Evolutionary conservation across 2,888 invertebrate species (phyloP), one percentile per base, ranked within the genome.

Genomic region (Dorcus parallelipipedus): DNA sequence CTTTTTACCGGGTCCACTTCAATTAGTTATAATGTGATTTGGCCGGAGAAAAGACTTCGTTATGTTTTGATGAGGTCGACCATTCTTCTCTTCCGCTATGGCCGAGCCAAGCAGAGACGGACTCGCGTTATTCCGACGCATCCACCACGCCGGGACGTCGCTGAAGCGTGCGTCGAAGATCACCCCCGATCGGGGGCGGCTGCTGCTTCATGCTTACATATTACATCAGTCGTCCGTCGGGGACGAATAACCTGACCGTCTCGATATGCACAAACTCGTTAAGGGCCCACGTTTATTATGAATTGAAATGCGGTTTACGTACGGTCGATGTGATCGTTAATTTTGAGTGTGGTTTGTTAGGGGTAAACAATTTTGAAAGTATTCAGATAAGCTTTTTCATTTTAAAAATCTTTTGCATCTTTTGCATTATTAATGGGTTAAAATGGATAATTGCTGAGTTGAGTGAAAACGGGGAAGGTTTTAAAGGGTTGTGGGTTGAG

Each of bases 21-120:
- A 76, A 76, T 76, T 76, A 76, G 76, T 76, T 75, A 76, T 76
- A 76, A 76, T 76, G 74, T 76, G 75, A 76, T 76, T 76, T 76
- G 71, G 73, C 72, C 71, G 69, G 71, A 73, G 74, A 73, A 76
- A 75, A 74, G 74, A 73, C 73, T 75, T 76, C 75, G 74, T 76
- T 76, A 76, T 76, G 72, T 75, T 76, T 75, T 76, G 74, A 75
- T 74, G 74, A 75, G 73, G 74, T 70, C 74, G 75, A 71, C 73
- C 76, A 73, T 75, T 75, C 73, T 72, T 73, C 70, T 69, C 51
- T 55, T 60, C 58, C 53, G 51, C 52, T 54, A 43, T 17, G 57
- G 48, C 45, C 51, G 61, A 20, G 26, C 26, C 49, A 52, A 62
- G 55, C 48, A 23, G n/a, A 43, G 52, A 61, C 59, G 41, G 52